Conservation (phyloP, 2,888 invertebrate genomes). For the Melanostoma mellinum region DNA sequence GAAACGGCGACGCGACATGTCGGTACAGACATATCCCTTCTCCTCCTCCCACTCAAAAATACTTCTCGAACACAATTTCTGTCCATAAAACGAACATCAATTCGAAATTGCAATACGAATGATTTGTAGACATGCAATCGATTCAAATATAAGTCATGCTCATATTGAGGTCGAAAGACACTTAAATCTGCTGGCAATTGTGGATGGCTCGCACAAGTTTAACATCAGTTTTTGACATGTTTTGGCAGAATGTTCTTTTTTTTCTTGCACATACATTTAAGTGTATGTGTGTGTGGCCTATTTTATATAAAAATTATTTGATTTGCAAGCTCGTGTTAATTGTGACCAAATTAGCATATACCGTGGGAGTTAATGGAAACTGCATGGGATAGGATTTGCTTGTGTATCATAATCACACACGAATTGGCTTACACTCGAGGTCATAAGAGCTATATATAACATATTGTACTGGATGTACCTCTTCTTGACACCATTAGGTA, state of each 20-base stretch:
- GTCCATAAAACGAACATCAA: slow-evolving; percentile 4
- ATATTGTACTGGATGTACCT: too few relatives aligned
- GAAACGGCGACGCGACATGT: slow-evolving; percentile 7
- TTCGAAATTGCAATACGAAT: slow-evolving; percentile 24
- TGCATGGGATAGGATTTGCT: neutral
- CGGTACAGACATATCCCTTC: slow-evolving; percentile 1
- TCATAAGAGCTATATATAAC: neutral
- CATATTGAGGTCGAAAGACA: neutral
- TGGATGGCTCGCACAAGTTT: neutral
- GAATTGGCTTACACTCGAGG: slow-evolving; percentile 33
- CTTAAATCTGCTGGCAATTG: slow-evolving; percentile 8
- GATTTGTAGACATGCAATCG: slow-evolving; percentile 55
- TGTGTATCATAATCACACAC: neutral
- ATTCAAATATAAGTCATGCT: slow-evolving; percentile 34
- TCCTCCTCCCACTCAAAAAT: neutral
- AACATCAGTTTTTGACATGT: neutral
- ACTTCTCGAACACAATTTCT: neutral
- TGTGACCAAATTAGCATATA: slow-evolving; percentile 41
- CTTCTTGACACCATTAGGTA: neutral
- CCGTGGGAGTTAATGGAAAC: slow-evolving; percentile 8
- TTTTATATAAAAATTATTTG: slow-evolving; percentile 3
- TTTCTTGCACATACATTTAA: neutral
- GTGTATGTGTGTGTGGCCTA: neutral
- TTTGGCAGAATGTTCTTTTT: neutral
- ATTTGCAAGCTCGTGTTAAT: slow-evolving; percentile 41